Base-by-base conservation (phyloP, 2,888 invertebrate species). In the Luffia ferchaultella region DNA sequence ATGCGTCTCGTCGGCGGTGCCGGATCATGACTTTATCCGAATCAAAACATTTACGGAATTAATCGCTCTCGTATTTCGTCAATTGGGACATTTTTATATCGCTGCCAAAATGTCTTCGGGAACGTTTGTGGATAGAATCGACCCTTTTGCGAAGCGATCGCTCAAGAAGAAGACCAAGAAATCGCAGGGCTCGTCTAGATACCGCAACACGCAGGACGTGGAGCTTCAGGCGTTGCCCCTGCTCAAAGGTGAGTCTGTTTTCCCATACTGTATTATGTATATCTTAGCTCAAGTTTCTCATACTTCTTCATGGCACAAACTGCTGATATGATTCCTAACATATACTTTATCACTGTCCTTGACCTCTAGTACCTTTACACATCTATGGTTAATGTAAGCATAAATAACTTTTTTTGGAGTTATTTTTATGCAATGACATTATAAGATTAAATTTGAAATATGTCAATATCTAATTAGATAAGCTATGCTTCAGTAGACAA, bases 51-150 rank as follows among this genome's bases (percentile, higher is more conserved):
- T 70, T 72, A 68, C 75, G 70, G 70, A 73, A 82, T 79, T 84
- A 74, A 84, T 80, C 67, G 73, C 70, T 71, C 67, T 79, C 71
- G 77, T 74, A 72, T 63, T 78, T 79, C 70, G 75, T 78, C 80
- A 77, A 68, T 77, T 76, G 76, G 80, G 75, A 78, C 78, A 78
- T 71, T 82, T 76, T 74, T 73, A 70, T 71, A 77, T 70, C 72
- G 68, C 30, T 30, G 12, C 67, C 79, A 85, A 84, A 75, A 89
- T 88, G 90, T 84, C 85, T 83, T 90, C 93, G 86, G 91, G 90
- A 87, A 91, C 94, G 80, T 95, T 97, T 89, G 97, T 97, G 86
- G 98, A 98, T 89, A 94, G 97, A 86, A 98, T 98, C 88, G 98
- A 98, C 89, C 98, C 98, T 70, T 98, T 98, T 86, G 95, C 96